Percentiles rank a stretch among this genome's conserved stretches.
Evolutionary conservation across 1,140 invertebrate genomes (phyloP).

Genomic region (Ooceraea biroi): DNA sequence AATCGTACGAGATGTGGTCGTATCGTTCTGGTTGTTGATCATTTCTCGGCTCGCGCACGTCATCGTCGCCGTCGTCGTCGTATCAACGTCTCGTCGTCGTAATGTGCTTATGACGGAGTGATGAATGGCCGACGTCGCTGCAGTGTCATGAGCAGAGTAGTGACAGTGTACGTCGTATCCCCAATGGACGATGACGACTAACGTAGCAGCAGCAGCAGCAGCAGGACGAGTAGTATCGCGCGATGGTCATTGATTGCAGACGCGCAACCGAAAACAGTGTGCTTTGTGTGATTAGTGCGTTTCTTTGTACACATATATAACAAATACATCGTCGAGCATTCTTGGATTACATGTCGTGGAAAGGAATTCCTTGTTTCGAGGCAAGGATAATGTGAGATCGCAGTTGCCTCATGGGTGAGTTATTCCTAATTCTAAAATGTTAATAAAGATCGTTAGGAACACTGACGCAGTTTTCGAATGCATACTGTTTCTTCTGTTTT

Average conservation of each 20-base stretch:
- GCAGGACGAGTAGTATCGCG: not conserved
- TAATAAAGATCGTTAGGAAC: not conserved
- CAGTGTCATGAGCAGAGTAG: slow-evolving; percentile 57
- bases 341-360: slow-evolving; percentile 68
- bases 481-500: too few species aligned
- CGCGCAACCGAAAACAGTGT: slow-evolving; percentile 65
- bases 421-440: not conserved
- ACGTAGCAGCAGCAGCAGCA: slow-evolving; percentile 45
- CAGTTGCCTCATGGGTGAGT: slow-evolving; percentile 61
- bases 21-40: slow-evolving; percentile 19
- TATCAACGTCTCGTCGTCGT: not conserved
- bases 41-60: slow-evolving; percentile 11
- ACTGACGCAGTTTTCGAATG: too few species aligned
- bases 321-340: slow-evolving; percentile 13
- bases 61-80: not conserved
- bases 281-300: slow-evolving; percentile 70
- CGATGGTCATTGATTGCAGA: slow-evolving; percentile 26
- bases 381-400: slow-evolving; percentile 62
- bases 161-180: slow-evolving; percentile 68
- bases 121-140: slow-evolving; percentile 72
- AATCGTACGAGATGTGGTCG: slow-evolving; percentile 35
- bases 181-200: slow-evolving; percentile 71
- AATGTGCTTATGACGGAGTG: slow-evolving; percentile 70
- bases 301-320: slow-evolving; percentile 1
- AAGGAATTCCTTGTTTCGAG: slow-evolving; percentile 18